Evolutionary conservation across 1,140 invertebrate genomes (phyloP).

Genomic region (Drosophila sp.): DNA sequence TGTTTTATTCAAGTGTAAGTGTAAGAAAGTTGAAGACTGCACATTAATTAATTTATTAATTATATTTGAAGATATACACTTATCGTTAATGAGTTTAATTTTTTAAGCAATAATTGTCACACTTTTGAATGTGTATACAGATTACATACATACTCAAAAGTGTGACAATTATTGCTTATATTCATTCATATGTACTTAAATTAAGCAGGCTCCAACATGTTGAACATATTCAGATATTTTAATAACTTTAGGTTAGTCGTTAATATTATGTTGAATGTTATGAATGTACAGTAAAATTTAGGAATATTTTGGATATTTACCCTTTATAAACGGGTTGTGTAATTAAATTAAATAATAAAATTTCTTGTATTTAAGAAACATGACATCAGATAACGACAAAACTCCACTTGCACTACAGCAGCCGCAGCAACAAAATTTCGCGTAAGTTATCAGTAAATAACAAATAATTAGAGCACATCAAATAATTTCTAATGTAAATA

Average conservation of each 20-base stretch:
- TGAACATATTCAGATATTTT: too few species aligned
- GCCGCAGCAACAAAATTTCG: constrained; percentile 67
- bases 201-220: too few species aligned
- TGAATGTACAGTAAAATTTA: too few species aligned
- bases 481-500: constrained; percentile 32
- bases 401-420: constrained; percentile 42
- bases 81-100: constrained; percentile 11
- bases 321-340: neutral
- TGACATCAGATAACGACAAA: constrained; percentile 34
- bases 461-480: constrained; percentile 41
- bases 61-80: constrained; percentile 4
- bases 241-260: neutral
- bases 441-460: constrained; percentile 67
- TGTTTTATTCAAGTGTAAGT: constrained; percentile 2
- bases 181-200: too few species aligned
- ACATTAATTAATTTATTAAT: constrained; percentile 18
- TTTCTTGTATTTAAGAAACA: constrained; percentile 50
- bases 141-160: neutral
- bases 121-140: neutral
- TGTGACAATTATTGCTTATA: too few species aligned
- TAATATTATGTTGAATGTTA: neutral
- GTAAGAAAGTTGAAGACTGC: constrained; percentile 8
- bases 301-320: neutral
- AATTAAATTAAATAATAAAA: constrained; percentile 4
- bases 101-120: neutral